These are phyloP conservation scores for Lamellibrachia luymesi DNA, from an alignment of 1,140 invertebrate genomes.

Conservation along the genomic window DNA sequence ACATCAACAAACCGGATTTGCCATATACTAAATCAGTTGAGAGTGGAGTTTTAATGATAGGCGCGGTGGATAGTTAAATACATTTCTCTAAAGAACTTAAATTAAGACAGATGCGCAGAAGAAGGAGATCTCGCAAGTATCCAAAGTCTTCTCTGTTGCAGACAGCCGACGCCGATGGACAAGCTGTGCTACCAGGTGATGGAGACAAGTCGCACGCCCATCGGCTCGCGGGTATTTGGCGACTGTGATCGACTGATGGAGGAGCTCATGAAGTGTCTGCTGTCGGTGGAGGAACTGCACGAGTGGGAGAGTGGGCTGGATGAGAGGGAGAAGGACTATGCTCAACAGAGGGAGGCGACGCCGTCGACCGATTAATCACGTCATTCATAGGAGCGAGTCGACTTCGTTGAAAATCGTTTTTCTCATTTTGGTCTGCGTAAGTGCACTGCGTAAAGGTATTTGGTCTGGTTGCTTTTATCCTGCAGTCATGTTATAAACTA, in stretches of 20 bases:
- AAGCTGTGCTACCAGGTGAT: constrained; percentile 12
- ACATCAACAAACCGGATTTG: too few species aligned
- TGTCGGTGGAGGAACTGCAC: constrained; percentile 30
- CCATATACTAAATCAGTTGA: too few species aligned
- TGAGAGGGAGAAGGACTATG: constrained; percentile 36
- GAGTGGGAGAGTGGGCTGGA: constrained; percentile 37
- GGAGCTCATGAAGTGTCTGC: constrained; percentile 40
- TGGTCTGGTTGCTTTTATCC: too few species aligned
- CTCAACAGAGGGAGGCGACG: constrained; percentile 24
- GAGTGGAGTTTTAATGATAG: too few species aligned
- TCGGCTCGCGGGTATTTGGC: constrained; percentile 41
- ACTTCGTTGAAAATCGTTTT: neutral
- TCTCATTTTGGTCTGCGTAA: too few species aligned
- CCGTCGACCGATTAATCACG: neutral
- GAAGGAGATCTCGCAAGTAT: neutral
- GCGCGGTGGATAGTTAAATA: too few species aligned
- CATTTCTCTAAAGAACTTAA: too few species aligned
- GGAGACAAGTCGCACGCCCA: neutral
- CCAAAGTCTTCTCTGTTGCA: constrained; percentile 21
- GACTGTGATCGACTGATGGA: constrained; percentile 47
- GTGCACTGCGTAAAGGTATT: too few species aligned
- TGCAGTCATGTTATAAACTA: too few species aligned
- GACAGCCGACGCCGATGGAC: constrained; percentile 39
- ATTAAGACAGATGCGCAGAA: too few species aligned
- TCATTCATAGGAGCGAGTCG: neutral